Evolutionary conservation across 92 coral and sea anemone species (phyloP), one percentile per base, ranked within the genome.

Genomic region (Hydrozoanthus gracilis): DNA sequence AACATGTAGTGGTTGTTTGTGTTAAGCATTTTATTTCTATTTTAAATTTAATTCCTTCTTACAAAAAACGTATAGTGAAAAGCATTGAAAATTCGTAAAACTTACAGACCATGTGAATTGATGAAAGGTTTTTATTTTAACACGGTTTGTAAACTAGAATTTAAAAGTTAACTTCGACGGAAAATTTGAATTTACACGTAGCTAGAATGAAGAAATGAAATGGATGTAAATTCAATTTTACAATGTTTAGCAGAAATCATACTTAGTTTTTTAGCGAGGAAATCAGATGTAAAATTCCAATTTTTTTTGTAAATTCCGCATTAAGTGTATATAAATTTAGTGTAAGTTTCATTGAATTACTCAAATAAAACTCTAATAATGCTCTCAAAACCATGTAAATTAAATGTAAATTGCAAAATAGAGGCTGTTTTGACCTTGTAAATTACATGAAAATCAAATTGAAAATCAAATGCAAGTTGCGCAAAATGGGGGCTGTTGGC

Each of bases 361-460:
- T 49, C 79, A 48, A 74, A 76, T 14, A 76, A 76, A 62, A 76
- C 46, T 76, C 52, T 15, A 51, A 49, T 51, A 51, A 76, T 18
- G 80, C 80, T 76, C 80, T 76, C 80, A 76, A 76, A 76, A 76
- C 82, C 66, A 20, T 20, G 82, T 76, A 76, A 76, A 76, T 52
- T 74, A 18, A n/a, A 27, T 73, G 78, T 73, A 73, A 66, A 66
- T 66, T 66, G 35, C 71, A 16, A 66, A 65, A 14, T 44, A 8
- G 35, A 65, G 35, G 35, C 70, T 65, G 70, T 65, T 66, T 66
- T 66, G 7, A 17, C 17, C 71, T 44, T 66, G 71, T 66, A 66
- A 66, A 66, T 16, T n/a, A 66, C 17, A 66, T 66, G 71, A 16
- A 66, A 66, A 66, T 66, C 20, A 4, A 6, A 66, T 27, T 66